A percentile compares a stretch with the other conserved stretches of the same genome.
phyloP scores from a whole-genome alignment of 2,113 vertebrate species.

The Burhinus bistriatus region DNA sequence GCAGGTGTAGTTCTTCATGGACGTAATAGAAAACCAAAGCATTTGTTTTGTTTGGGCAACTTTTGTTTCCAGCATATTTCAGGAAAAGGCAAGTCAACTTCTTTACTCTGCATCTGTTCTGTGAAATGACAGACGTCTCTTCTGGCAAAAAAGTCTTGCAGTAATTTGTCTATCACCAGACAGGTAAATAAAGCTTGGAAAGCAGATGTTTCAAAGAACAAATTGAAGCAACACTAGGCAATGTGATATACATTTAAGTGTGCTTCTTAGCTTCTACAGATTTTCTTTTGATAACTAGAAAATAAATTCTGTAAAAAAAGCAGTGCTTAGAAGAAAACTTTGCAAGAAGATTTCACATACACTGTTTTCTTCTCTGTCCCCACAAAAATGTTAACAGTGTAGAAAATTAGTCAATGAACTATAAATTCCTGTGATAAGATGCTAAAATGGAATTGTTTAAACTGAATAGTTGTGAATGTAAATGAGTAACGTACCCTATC shows the following conservation, averaged over 20 bases:
- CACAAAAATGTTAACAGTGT: neutral
- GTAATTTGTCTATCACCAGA: constrained; percentile 46
- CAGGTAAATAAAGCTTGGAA: constrained; percentile 57
- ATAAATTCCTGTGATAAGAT: neutral
- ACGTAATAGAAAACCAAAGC: neutral
- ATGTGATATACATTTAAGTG: constrained; percentile 30
- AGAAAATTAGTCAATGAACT: constrained; percentile 22
- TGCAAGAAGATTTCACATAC: neutral
- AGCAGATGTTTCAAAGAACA: constrained; percentile 49
- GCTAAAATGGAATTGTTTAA: neutral
- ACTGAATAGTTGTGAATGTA: neutral
- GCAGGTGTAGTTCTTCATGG: neutral
- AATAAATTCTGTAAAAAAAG: neutral
- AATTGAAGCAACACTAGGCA: constrained; percentile 29
- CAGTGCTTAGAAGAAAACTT: neutral
- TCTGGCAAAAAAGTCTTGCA: neutral
- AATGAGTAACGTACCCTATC: neutral
- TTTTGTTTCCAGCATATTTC: neutral
- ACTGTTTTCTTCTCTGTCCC: neutral
- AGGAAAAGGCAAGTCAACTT: neutral
- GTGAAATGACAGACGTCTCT: neutral
- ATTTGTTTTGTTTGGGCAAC: neutral
- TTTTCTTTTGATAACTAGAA: constrained; percentile 12
- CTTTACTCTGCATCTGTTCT: neutral
- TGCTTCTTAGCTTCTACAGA: neutral